Conservation (phyloP, 92 coral and sea anemone genomes). For the Paramuricea clavata region DNA sequence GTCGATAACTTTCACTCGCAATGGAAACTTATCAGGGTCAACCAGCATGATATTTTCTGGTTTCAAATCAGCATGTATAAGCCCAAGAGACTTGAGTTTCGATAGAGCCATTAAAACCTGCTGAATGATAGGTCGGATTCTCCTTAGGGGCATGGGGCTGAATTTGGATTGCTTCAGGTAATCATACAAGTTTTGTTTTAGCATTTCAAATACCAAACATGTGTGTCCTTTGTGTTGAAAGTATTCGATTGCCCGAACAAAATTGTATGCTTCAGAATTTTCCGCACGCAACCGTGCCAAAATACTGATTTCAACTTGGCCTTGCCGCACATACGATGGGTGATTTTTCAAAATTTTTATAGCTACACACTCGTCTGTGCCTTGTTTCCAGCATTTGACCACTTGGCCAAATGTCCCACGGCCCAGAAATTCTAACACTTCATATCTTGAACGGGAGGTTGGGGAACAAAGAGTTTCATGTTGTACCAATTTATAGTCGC, state of each 20-base stretch:
- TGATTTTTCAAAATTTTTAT: conserved; percentile 96
- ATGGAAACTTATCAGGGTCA: conserved; percentile 95
- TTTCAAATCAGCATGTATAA: conserved; percentile 95
- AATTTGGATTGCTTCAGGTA: conserved; percentile 96
- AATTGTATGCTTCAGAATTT: conserved; percentile 96
- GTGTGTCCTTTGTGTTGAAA: conserved; percentile 97
- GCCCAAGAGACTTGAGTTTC: conserved; percentile 86
- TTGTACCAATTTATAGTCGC: conserved; percentile 93
- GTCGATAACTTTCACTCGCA: conserved; percentile 95
- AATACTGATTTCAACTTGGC: conserved; percentile 96
- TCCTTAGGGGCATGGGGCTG: conserved; percentile 88
- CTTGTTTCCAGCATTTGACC: conserved; percentile 98
- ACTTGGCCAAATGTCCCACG: conserved; percentile 99
- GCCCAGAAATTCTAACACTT: conserved; percentile 94
- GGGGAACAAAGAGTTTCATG: conserved; percentile 93
- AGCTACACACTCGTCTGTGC: conserved; percentile 93
- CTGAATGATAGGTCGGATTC: conserved; percentile 95
- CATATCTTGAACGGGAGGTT: conserved; percentile 82
- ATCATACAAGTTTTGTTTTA: conserved; percentile 95
- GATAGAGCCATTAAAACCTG: conserved; percentile 96
- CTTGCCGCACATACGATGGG: conserved; percentile 98
- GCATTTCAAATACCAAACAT: conserved; percentile 96
- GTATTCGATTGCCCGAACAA: conserved; percentile 97
- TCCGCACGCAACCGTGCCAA: conserved; percentile 95
- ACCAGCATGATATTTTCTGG: conserved; percentile 98